Evolutionary conservation across 2,888 invertebrate genomes (phyloP).

Genomic region (Rhabditophanes sp.): DNA sequence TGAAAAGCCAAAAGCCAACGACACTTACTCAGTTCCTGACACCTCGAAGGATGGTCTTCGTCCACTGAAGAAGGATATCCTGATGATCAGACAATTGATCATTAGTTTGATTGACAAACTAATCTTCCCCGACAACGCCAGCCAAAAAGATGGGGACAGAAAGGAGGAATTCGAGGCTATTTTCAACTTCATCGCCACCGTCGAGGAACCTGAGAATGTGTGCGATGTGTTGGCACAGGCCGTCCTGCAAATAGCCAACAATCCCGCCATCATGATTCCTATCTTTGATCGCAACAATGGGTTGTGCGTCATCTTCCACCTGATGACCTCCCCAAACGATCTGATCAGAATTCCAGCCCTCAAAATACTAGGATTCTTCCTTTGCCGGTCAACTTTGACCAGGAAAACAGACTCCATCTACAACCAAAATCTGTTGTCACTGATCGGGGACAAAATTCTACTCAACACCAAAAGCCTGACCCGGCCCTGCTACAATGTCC

Average conservation of each 20-base stretch:
- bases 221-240: conserved; percentile 93
- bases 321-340: conserved; percentile 85
- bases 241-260: conserved; percentile 89
- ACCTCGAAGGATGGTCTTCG: conserved; percentile 48
- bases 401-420: conserved; percentile 98
- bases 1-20: conserved; percentile 65
- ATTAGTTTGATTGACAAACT: conserved; percentile 57
- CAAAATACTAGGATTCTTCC: conserved; percentile 87
- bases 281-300: conserved; percentile 94
- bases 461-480: conserved; percentile 74
- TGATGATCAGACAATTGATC: conserved; percentile 83
- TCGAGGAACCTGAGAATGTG: conserved; percentile 82
- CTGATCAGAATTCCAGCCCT: conserved; percentile 80
- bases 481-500: conserved; percentile 86
- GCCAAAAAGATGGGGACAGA: conserved; percentile 73
- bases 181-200: conserved; percentile 88
- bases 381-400: conserved; percentile 90
- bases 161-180: conserved; percentile 97
- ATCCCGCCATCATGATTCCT: conserved; percentile 82
- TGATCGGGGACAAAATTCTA: conserved; percentile 77
- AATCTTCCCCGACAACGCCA: conserved; percentile 15
- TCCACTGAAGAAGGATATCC: conserved; percentile 84
- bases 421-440: conserved; percentile 88
- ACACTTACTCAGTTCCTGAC: conserved; percentile 10
- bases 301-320: conserved; percentile 83